Evolutionary conservation across 2,888 invertebrate genomes (phyloP), one percentile per base, ranked within the genome.

Genomic region (Resseliella maxima): DNA sequence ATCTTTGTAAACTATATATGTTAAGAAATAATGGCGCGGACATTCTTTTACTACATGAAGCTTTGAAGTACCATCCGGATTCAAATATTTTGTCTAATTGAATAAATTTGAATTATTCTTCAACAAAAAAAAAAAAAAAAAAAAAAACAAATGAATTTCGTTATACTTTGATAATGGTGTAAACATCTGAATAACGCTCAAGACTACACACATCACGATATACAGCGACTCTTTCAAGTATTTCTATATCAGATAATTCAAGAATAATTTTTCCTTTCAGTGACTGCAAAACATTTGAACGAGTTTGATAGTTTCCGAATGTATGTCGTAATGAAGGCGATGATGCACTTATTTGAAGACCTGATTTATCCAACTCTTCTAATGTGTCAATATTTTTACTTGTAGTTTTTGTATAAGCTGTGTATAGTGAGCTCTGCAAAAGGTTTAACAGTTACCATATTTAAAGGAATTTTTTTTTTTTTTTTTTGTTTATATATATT

Each of bases 1-100:
- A 38, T 91, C 89, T 86, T 89, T 89, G 0, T 91, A 91, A 6
- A 92, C 89, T 36, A 92, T 89, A 88, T 92, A 92, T 0, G 91
- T 89, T 15, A 93, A 88, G 87, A 90, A 90, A 88, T 90, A 91
- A 0, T 89, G 89, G 38, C 90, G 89, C 0, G 92, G 92, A 88
- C 92, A 92, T 86, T 92, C 91, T 0, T 89, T 90, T 0, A 92
- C 89, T 1, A 87, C 85, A 88, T 92, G 92, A 27, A 92, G 87
- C 54, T 90, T 87, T 6, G 90, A 89, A 31, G 88, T 87, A 24
- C 91, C 91, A 85, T 90, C 89, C 8, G 88, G 87, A 45, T 89
- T 90, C 88, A 88, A 89, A 91, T 3, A 88, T 87, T 31, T 86
- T 50, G 86, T 87, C 27, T 54, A 86, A 86, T 36, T 24, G 86